Percentiles rank a stretch among this genome's conserved stretches.
These are phyloP conservation scores for Carollia perspicillata DNA, from an alignment of 2,113 vertebrate species.

Conservation along the genomic window DNA sequence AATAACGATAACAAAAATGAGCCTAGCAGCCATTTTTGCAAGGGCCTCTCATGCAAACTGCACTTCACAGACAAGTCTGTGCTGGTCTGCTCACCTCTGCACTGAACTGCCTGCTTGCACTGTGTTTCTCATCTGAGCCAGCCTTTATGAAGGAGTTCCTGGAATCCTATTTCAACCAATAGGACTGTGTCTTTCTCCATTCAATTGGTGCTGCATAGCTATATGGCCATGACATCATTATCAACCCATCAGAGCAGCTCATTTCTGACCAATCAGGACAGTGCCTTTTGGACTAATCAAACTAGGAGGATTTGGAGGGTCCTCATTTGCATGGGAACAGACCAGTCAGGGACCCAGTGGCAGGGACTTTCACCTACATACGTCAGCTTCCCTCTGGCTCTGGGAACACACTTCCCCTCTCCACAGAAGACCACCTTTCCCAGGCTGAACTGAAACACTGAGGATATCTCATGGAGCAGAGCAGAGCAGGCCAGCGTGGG, in stretches of 20 bases:
- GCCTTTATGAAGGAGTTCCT: neutral
- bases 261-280: neutral
- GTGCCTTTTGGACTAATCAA: neutral
- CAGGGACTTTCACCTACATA: neutral
- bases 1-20: too few species aligned
- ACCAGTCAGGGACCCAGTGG: neutral
- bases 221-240: neutral
- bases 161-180: neutral
- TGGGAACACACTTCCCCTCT: neutral
- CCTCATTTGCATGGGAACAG: neutral
- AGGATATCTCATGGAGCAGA: neutral
- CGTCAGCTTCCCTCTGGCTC: neutral
- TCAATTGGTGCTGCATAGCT: neutral
- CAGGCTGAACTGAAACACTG: neutral
- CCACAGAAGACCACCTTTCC: neutral
- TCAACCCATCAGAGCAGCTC: neutral
- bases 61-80: neutral
- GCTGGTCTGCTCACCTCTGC: neutral
- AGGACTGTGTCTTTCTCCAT: neutral
- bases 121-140: neutral
- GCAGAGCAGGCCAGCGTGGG: neutral
- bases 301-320: neutral
- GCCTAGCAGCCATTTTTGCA: neutral
- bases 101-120: neutral
- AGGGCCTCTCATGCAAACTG: neutral